Base-by-base conservation (phyloP, 30 jellyfish, hydroid and myxozoan genomes). In the Aurelia sp. region DNA sequence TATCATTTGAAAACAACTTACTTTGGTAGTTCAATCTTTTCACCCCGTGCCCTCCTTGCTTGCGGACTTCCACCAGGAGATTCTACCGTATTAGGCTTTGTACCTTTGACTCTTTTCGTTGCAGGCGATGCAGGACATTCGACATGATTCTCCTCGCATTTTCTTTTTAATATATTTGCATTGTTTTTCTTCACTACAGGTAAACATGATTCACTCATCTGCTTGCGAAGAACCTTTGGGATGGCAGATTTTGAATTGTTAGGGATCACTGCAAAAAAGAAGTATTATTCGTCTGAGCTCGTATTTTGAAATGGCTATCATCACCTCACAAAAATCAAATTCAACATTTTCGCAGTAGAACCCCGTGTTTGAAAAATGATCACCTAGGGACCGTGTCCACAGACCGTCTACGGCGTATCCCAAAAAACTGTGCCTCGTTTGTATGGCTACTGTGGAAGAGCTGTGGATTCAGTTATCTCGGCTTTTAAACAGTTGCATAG, bases 31-130 rank as follows among this genome's bases (percentile, higher is more conserved):
- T 47, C 65, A 20, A 65, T 9, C 79, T 62, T 78, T 51, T 78
- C 89, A n/a, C 89, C 89, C 8, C 89, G 62, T 8, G 89, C 80
- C 50, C 79, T 78, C 59, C 89, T 78, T 9, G 64, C 79, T 63
- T 78, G 79, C 27, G 89, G 89, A n/a, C 89, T 78, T 11, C 79
- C 89, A 21, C 63, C 61, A 20, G 78, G 57, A 5, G 47, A 52
- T 19, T 64, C 68, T 8, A 15, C 20, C 11, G 79, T 72, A 27
- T 41, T 64, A 18, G 31, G 19, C 15, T 9, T 77, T 51, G 33
- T 18, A 15, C 59, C 65, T 13, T 35, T 78, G 18, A 59, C 35
- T 41, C 72, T 53, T 31, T 67, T 78, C 40, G 58, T 78, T 48
- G 62, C 72, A 22, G 89, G 89, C 19, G 89, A 78, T 33, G 78